These are phyloP conservation scores for Vanacampus margaritifer DNA, from an alignment of 2,113 vertebrate species.

Conservation along the genomic window DNA sequence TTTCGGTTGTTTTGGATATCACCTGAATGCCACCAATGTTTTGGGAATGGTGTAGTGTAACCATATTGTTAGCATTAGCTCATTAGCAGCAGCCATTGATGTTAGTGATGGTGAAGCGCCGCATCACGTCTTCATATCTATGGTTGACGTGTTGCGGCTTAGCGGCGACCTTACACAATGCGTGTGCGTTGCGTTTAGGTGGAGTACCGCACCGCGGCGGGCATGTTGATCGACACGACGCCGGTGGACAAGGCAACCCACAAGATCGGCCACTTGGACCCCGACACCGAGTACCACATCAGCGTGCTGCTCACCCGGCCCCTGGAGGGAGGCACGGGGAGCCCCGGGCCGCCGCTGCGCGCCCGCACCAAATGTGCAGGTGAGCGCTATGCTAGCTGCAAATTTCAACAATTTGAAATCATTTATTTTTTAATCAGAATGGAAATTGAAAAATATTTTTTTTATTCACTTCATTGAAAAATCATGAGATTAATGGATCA, in stretches of 20 bases:
- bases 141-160: background rate
- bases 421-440: too few species aligned
- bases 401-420: too few species aligned
- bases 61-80: background rate
- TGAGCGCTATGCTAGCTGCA: slow-evolving; percentile 64
- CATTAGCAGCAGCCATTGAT: background rate
- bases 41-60: too few species aligned
- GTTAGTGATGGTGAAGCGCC: too few species aligned
- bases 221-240: slow-evolving; percentile 89
- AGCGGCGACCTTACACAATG: background rate
- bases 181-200: slow-evolving; percentile 49
- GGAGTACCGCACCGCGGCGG: slow-evolving; percentile 85
- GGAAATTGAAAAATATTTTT: too few species aligned
- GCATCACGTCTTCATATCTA: too few species aligned
- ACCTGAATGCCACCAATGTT: too few species aligned
- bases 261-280: slow-evolving; percentile 94
- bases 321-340: slow-evolving; percentile 90
- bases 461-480: too few species aligned
- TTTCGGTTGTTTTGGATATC: too few species aligned
- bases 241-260: slow-evolving; percentile 89
- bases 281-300: slow-evolving; percentile 94
- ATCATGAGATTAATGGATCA: too few species aligned
- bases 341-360: slow-evolving; percentile 86
- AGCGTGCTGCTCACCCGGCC: slow-evolving; percentile 92
- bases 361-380: slow-evolving; percentile 95